A percentile compares a stretch with the other conserved stretches of the same genome.
Evolutionary conservation across 2,113 vertebrate species (phyloP).

Genomic region (Donacobius atricapilla): DNA sequence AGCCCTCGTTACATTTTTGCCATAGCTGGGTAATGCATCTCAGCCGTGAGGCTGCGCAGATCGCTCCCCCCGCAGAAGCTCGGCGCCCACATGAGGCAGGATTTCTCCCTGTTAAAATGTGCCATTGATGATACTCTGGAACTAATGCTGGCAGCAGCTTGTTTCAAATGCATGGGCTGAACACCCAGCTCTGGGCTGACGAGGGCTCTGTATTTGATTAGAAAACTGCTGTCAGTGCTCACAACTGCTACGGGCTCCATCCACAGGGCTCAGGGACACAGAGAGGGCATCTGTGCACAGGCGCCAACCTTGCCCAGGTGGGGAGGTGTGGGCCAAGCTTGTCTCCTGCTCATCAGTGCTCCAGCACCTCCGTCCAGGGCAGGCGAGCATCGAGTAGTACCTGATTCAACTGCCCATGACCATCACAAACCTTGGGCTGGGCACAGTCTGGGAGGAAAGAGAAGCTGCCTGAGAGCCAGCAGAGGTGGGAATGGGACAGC

Average conservation of each 20-base stretch:
- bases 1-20: neutral
- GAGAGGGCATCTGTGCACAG: neutral
- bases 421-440: neutral
- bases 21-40: neutral
- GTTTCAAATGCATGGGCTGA: neutral
- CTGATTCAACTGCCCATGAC: neutral
- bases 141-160: neutral
- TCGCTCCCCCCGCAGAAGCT: neutral
- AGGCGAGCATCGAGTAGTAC: rapidly evolving
- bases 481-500: neutral
- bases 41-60: neutral
- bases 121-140: neutral
- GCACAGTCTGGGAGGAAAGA: neutral
- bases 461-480: neutral
- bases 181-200: neutral
- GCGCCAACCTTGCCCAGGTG: rapidly evolving
- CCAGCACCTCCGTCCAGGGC: neutral
- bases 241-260: rapidly evolving
- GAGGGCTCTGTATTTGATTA: neutral
- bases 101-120: neutral
- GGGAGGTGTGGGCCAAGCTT: neutral
- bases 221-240: neutral
- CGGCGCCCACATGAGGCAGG: neutral
- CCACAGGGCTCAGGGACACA: rapidly evolving
- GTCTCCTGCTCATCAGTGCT: neutral